Evolutionary conservation across 2,797 vertebrate genomes (phyloP), one percentile per base, ranked within the genome.

Genomic region (Aselliscus stoliczkanus): DNA sequence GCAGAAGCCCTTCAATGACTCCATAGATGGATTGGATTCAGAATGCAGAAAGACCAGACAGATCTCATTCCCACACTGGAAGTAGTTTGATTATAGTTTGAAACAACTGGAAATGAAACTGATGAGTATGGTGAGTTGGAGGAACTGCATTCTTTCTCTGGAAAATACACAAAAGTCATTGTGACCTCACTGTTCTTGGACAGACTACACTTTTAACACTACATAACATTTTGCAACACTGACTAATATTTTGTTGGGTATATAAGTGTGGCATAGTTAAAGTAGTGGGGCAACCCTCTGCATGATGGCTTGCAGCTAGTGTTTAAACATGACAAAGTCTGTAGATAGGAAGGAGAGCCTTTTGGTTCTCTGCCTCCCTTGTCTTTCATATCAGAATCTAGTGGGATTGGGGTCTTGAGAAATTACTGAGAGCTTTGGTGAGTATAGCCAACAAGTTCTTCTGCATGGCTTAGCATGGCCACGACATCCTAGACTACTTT

Each of bases 91-190:
- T 58, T 91, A 84, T 52, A 83, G 31, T 79, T 84, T 90, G 82
- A 73, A 92, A 81, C 52, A 90, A 18, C 23, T 87, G 52, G 72
- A 82, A 73, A 82, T 94, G 34, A 94, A 94, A 89, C 50, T 34
- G 18, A 20, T 72, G 37, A 73, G 2, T 47, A 89, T 75, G 56
- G 21, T 31, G 20, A 96, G 6, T 56, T 72, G 54, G 44, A 12
- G 27, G 34, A 70, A 44, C 21, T 47, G 4, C 7, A 65, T 27
- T 62, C 25, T 73, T 23, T 81, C 73, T 42, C 37, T 62, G 15
- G 8, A 39, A 67, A 73, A 67, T 81, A 89, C 10, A 31, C 11
- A 52, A 39, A 69, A 37, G 37, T 65, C 56, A 29, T 25, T 17
- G 25, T 73, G 69, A 62, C 17, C 29, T 73, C 44, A 52, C 29